A percentile compares a stretch with the other conserved stretches of the same genome.
Conservation (phyloP, 1,140 invertebrate species). For the Gerris buenoi region DNA sequence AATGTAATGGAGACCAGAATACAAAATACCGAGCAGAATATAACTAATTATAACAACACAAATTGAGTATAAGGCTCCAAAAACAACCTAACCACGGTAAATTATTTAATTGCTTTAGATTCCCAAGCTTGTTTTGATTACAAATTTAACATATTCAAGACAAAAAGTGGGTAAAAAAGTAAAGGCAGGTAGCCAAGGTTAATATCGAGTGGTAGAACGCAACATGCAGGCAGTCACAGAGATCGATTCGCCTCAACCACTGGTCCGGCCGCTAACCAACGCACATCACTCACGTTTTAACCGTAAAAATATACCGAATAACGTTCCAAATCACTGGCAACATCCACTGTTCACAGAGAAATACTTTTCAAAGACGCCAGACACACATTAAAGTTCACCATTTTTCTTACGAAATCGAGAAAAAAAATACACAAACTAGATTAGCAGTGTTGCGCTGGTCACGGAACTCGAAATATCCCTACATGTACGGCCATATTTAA, state of each 20-base stretch:
- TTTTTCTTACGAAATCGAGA: neutral
- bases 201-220: neutral
- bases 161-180: neutral
- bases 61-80: neutral
- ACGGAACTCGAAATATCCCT: neutral
- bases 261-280: neutral
- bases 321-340: neutral
- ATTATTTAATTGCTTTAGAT: neutral
- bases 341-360: neutral
- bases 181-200: neutral
- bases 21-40: neutral
- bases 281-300: neutral
- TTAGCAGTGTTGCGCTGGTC: neutral
- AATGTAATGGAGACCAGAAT: no score
- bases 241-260: neutral
- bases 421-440: neutral
- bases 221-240: neutral
- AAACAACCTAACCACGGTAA: neutral
- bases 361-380: neutral
- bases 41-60: neutral
- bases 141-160: neutral
- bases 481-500: neutral
- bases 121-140: no score
- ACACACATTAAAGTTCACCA: neutral
- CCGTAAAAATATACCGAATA: neutral